phyloP scores from a whole-genome alignment of 2,888 invertebrate species.

The Heliconius hortense region DNA sequence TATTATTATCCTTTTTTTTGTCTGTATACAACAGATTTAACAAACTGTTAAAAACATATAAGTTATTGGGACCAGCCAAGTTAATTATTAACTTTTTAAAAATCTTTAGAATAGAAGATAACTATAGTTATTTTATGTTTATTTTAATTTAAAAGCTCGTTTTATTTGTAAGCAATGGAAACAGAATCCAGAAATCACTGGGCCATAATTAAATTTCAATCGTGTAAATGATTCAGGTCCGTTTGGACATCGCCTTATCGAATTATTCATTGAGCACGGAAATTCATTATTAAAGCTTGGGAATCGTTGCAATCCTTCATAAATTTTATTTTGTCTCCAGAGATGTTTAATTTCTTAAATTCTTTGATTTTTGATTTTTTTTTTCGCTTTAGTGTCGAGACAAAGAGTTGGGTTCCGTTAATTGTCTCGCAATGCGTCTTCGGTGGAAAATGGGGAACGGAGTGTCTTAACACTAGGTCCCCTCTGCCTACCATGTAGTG shows the following conservation, averaged over 20 bases:
- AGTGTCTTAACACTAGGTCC: too few relatives aligned
- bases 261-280: constrained; percentile 34
- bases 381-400: too few relatives aligned
- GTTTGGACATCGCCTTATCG: constrained; percentile 34
- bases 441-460: too few relatives aligned
- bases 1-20: too few relatives aligned
- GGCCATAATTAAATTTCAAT: constrained; percentile 40
- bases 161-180: constrained; percentile 31
- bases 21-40: too few relatives aligned
- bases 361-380: too few relatives aligned
- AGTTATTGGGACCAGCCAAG: too few relatives aligned
- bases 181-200: constrained; percentile 29
- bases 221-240: constrained; percentile 37
- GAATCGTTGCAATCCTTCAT: constrained; percentile 35
- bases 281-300: constrained; percentile 30
- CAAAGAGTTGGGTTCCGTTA: too few relatives aligned
- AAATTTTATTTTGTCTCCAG: not conserved
- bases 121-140: not conserved
- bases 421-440: too few relatives aligned
- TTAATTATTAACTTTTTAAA: not conserved
- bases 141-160: not conserved
- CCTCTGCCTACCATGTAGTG: too few relatives aligned
- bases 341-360: not conserved
- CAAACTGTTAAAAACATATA: too few relatives aligned
- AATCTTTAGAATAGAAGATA: not conserved